Evolutionary conservation across 2,888 invertebrate species (phyloP), one percentile per base, ranked within the genome.

Genomic region (Sclerodermus sp.): DNA sequence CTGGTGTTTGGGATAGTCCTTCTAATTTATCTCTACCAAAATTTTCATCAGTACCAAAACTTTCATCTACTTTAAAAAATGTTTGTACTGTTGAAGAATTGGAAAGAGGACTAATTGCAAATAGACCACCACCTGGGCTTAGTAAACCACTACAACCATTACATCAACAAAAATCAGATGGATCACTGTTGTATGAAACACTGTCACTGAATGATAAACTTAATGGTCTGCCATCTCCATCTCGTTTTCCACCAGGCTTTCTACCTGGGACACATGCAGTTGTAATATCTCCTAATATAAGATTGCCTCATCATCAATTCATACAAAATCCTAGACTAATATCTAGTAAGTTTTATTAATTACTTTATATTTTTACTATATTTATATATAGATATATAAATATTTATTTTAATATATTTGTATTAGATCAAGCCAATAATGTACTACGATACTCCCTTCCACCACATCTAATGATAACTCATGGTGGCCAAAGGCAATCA

Each of bases 71-170:
- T 9, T 73, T 83, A 45, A 85, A 85, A 71, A 88, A 87, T 79
- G 85, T 86, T 37, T 85, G 87, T 71, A 88, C 88, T 0, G 87
- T 89, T 8, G 88, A 89, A 67, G 89, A 90, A 71, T 62, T 90
- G 67, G 89, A 90, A 70, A 81, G 87, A 37, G 86, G 85, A 62
- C 77, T 89, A 47, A 82, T 87, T 1, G 83, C 84, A 58, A 79
- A 79, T 41, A 76, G 79, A 48, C 80, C 79, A 13, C 69, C 68
- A 23, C 67, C 69, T 29, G 62, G 78, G 67, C 55, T 73, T 49
- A 55, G 48, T 34, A 71, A 63, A 59, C 64, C 67, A 17, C 48
- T 62, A 29, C 68, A 70, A 45, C 69, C 68, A 44, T 49, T 59
- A 30, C 66, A 58, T 29, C 65, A 62, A 16, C 66, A 66, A 37